Conservation (phyloP, 2,888 invertebrate species). For the Onthophagus sagittarius region DNA sequence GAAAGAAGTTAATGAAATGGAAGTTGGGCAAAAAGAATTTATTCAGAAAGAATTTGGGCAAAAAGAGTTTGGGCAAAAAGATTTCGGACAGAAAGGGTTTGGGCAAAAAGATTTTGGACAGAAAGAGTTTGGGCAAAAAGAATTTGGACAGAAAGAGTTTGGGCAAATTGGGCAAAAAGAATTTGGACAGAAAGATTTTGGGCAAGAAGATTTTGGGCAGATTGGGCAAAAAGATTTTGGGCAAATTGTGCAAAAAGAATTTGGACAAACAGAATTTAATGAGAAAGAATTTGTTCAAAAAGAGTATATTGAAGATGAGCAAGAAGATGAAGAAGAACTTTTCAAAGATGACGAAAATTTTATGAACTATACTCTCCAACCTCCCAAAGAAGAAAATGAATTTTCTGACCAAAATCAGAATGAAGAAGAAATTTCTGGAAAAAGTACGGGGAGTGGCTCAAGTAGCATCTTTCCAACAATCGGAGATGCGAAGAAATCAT, state of each 20-base stretch:
- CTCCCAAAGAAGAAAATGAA: slow-evolving; percentile 36
- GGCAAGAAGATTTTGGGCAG: too few relatives aligned
- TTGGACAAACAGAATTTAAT: too few relatives aligned
- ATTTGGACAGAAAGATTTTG: too few relatives aligned
- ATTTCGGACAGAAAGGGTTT: slow-evolving; percentile 28
- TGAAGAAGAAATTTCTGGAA: slow-evolving; percentile 58
- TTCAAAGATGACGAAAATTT: slow-evolving; percentile 43
- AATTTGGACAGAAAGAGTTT: too few relatives aligned
- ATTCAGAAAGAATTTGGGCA: slow-evolving; percentile 34
- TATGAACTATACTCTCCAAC: not conserved
- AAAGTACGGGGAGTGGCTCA: slow-evolving; percentile 61
- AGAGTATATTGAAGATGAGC: slow-evolving; percentile 24
- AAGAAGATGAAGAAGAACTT: slow-evolving; percentile 27
- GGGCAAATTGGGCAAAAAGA: slow-evolving; percentile 16
- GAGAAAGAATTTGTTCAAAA: slow-evolving; percentile 18
- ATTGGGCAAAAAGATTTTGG: slow-evolving; percentile 15
- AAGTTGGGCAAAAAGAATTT: too few relatives aligned
- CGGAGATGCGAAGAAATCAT: slow-evolving; percentile 66
- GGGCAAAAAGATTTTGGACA: slow-evolving; percentile 32
- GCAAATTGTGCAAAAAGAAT: too few relatives aligned
- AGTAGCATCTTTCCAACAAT: slow-evolving; percentile 67
- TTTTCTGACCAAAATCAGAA: slow-evolving; percentile 54
- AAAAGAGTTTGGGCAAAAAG: slow-evolving; percentile 24
- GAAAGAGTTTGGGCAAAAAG: too few relatives aligned
- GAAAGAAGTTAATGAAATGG: slow-evolving; percentile 25